Conservation (phyloP, 2,113 vertebrate species). For the Pristiophorus japonicus region DNA sequence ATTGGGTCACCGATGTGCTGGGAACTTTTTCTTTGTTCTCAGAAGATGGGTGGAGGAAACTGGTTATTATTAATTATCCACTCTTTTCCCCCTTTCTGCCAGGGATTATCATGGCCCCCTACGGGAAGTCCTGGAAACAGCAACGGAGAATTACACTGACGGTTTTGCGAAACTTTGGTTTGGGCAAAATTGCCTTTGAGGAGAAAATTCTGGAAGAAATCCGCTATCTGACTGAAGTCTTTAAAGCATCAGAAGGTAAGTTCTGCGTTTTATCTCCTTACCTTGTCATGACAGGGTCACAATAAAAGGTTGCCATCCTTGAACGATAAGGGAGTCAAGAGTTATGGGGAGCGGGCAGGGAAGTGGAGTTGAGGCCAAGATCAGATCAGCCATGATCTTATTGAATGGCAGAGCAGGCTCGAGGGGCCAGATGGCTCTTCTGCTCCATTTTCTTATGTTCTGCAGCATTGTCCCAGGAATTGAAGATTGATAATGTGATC, state of each 20-base stretch:
- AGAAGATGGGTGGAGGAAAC: not conserved
- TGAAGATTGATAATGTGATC: too few relatives aligned
- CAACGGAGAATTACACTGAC: conserved; percentile 53
- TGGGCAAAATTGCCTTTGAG: conserved; percentile 50
- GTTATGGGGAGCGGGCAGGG: too few relatives aligned
- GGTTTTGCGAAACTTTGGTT: conserved; percentile 56
- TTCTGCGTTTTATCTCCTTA: too few relatives aligned
- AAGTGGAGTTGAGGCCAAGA: too few relatives aligned
- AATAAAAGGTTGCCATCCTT: not conserved
- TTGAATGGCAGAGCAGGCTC: too few relatives aligned
- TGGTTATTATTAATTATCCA: not conserved
- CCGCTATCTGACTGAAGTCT: conserved; percentile 41
- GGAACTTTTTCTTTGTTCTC: not conserved
- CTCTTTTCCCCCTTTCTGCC: not conserved
- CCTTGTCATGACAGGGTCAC: not conserved
- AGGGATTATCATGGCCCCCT: conserved; percentile 49
- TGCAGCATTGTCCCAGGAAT: too few relatives aligned
- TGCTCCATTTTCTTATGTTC: too few relatives aligned
- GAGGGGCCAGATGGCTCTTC: too few relatives aligned
- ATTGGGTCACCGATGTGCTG: not conserved
- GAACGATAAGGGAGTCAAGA: too few relatives aligned
- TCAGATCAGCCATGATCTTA: too few relatives aligned
- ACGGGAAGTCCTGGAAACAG: conserved; percentile 55
- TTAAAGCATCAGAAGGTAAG: conserved; percentile 8
- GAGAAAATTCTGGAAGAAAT: conserved; percentile 53